These are phyloP conservation scores for Momotus momota DNA, from an alignment of 2,797 vertebrate species.

Conservation along the genomic window DNA sequence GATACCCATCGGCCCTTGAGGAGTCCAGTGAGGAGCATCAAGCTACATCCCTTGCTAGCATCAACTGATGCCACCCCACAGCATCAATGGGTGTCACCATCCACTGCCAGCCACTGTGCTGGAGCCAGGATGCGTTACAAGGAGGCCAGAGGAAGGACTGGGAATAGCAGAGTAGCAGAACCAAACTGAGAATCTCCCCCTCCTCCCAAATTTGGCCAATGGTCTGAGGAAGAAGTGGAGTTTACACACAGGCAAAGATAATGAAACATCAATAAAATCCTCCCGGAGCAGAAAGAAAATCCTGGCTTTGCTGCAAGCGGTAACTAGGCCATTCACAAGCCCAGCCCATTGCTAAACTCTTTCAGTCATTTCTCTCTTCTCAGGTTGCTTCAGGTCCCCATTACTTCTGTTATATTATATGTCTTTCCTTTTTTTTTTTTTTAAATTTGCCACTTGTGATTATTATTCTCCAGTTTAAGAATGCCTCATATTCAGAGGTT, in stretches of 20 bases:
- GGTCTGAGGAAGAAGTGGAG: neutral
- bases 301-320: neutral
- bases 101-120: neutral
- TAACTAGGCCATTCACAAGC: neutral
- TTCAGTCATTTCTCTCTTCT: conserved; percentile 51
- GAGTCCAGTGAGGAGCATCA: neutral
- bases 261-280: neutral
- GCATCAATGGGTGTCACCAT: fast-evolving
- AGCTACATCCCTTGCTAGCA: fast-evolving
- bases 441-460: conserved; percentile 74
- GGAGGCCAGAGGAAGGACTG: neutral
- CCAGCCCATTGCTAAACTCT: conserved; percentile 49
- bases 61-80: neutral
- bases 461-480: conserved; percentile 78
- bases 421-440: conserved; percentile 9
- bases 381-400: conserved; percentile 44
- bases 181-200: neutral
- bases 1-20: too few species aligned
- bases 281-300: neutral
- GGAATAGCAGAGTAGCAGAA: neutral
- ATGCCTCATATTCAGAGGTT: conserved; percentile 64
- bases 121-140: fast-evolving
- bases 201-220: neutral
- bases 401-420: conserved; percentile 62
- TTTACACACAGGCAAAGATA: neutral